A percentile compares a stretch with the other conserved stretches of the same genome.
Conservation (phyloP, 1,140 invertebrate genomes). For the Amphibalanus amphitrite region DNA sequence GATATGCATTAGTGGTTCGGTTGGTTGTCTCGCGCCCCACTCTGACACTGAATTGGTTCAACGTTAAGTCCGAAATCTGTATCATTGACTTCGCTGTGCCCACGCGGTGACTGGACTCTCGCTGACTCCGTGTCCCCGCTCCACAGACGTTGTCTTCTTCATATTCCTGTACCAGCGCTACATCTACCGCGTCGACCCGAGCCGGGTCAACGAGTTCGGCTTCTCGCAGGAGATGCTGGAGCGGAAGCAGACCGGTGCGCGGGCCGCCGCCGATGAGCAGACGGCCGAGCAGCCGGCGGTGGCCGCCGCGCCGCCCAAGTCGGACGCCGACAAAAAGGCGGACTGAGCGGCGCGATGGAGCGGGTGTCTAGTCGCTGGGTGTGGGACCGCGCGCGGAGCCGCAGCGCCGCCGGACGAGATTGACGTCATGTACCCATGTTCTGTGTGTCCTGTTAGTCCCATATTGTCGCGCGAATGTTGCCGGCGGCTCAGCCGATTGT, state of each 20-base stretch:
- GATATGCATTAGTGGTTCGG: too few relatives aligned
- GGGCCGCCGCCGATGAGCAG: neutral
- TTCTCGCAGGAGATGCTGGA: constrained; percentile 35
- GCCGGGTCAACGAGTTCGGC: constrained; percentile 91
- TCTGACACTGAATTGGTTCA: too few relatives aligned
- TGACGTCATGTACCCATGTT: neutral
- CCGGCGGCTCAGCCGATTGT: too few relatives aligned
- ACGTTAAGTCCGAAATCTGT: too few relatives aligned
- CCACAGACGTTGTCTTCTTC: constrained; percentile 92
- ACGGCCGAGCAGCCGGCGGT: neutral
- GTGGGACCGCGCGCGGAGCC: neutral
- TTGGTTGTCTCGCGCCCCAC: too few relatives aligned
- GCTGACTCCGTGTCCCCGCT: too few relatives aligned
- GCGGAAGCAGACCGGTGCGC: neutral
- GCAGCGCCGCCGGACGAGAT: neutral
- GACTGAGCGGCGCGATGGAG: neutral
- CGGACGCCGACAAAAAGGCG: neutral
- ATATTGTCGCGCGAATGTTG: too few relatives aligned
- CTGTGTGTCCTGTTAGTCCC: too few relatives aligned
- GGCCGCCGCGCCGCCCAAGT: neutral
- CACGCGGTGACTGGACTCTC: too few relatives aligned
- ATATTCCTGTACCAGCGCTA: constrained; percentile 96
- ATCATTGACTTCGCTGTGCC: too few relatives aligned
- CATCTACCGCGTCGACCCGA: constrained; percentile 92
- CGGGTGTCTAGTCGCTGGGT: neutral